phyloP scores from a whole-genome alignment of 2,888 invertebrate genomes.

The Hemicrepidius hirtus region DNA sequence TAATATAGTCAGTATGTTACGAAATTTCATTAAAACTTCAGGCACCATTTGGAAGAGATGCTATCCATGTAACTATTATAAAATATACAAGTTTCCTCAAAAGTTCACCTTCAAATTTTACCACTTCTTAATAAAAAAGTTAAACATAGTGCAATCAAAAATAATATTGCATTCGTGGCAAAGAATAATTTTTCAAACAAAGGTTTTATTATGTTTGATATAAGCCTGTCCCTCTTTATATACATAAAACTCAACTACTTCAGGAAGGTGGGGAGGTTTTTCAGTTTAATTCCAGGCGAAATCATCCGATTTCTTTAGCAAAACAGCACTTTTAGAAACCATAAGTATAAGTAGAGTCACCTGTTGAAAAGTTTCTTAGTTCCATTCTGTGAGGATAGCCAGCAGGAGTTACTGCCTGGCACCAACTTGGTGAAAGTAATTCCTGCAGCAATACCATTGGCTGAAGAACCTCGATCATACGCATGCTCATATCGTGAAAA shows the following conservation, averaged over 20 bases:
- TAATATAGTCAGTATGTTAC: slow-evolving; percentile 46
- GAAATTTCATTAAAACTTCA: slow-evolving; percentile 41
- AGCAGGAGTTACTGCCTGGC: slow-evolving; percentile 51
- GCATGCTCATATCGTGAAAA: slow-evolving; percentile 68
- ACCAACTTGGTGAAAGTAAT: slow-evolving; percentile 67
- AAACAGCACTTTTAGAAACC: slow-evolving; percentile 37
- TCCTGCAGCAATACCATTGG: slow-evolving; percentile 59
- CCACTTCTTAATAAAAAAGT: background rate
- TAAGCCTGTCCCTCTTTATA: slow-evolving; percentile 12
- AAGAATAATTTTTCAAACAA: background rate
- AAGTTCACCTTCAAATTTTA: no score
- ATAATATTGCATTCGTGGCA: background rate
- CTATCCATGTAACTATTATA: background rate
- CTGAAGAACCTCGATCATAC: slow-evolving; percentile 58
- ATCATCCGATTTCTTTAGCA: slow-evolving; percentile 36
- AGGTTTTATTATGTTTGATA: background rate
- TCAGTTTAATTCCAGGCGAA: slow-evolving; percentile 25
- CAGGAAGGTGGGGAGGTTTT: slow-evolving; percentile 31
- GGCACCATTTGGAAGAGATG: slow-evolving; percentile 18
- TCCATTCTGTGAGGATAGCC: slow-evolving; percentile 58
- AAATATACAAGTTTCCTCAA: slow-evolving; percentile 3
- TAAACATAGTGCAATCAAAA: background rate
- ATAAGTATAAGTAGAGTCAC: slow-evolving; percentile 70
- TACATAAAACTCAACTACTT: slow-evolving; percentile 19
- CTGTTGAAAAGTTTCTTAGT: slow-evolving; percentile 66